Evolutionary conservation across 2,888 invertebrate genomes (phyloP), one percentile per base, ranked within the genome.

Genomic region (Cremastinae sp.): DNA sequence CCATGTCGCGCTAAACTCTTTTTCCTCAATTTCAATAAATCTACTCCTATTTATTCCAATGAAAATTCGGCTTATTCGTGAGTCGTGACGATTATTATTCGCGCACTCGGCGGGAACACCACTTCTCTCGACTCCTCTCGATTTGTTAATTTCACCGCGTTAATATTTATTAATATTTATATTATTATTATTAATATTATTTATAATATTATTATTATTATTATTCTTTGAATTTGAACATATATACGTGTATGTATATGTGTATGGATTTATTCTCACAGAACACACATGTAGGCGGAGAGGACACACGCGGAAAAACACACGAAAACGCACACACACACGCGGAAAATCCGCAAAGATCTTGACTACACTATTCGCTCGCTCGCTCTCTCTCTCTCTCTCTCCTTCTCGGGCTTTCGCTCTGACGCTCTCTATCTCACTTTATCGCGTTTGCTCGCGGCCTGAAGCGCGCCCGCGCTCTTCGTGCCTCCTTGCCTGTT

Each of bases 1-100:
- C 95, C 95, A 95, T 95, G 86, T 84, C 87, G 85, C 81, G 59
- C 69, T 53, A 53, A 22, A 39, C 8, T n/a, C n/a, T 14, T 39
- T 49, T 49, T 43, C 12, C 43, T 41, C 18, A 28, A 61, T 47
- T 28, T 35, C 14, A 47, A 61, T 61, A 20, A 47, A 10, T 9
- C 14, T 61, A 10, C 2, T 16, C 10, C 5, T 51, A 41, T 64
- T 51, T 12, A 51, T 64, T 64, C 41, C 28, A 28, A 5, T 28
- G 28, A 28, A n/a, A 28, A 28, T 28, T 28, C 28, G 5, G 28
- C 28, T 28, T 28, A 28, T 28, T 28, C 28, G 28, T 2, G 28
- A 28, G 28, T 28, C 28, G 28, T 28, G 5, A 28, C 28, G 28
- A 28, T 28, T 28, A 28, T 28, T 28, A 28, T 28, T 28, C 28